Conservation (phyloP, 2,888 invertebrate species). For the Eupeodes latifasciatus region DNA sequence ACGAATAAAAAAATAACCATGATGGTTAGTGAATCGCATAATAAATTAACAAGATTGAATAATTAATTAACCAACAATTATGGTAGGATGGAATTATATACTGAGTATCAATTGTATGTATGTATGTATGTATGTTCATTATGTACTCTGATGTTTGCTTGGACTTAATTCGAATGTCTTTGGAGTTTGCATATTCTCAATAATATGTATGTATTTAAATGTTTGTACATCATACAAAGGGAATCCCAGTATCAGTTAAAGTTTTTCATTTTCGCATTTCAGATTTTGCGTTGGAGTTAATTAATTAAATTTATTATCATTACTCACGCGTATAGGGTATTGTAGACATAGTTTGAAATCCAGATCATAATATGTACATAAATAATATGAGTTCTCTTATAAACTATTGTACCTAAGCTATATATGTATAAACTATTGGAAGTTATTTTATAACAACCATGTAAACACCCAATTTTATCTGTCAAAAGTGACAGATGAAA, state of each 20-base stretch:
- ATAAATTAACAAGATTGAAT: slow-evolving; percentile 26
- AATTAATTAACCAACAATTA: slow-evolving; percentile 26
- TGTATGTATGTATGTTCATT: too few species aligned
- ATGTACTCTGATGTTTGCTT: background rate
- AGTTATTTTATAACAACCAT: too few species aligned
- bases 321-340: background rate
- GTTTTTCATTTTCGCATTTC: background rate
- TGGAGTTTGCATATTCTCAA: slow-evolving; percentile 1
- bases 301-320: background rate
- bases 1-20: slow-evolving; percentile 30
- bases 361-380: background rate
- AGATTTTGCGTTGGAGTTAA: slow-evolving; percentile 38
- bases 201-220: too few species aligned
- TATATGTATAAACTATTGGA: too few species aligned
- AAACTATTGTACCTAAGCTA: too few species aligned
- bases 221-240: background rate
- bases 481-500: too few species aligned
- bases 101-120: too few species aligned
- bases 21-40: slow-evolving; percentile 2
- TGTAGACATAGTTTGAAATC: background rate
- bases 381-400: background rate
- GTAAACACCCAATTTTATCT: too few species aligned
- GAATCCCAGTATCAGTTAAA: slow-evolving; percentile 6
- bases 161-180: background rate
- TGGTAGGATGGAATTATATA: background rate